Conservation (phyloP, 2,113 vertebrate genomes). For the Eidolon helvum region DNA sequence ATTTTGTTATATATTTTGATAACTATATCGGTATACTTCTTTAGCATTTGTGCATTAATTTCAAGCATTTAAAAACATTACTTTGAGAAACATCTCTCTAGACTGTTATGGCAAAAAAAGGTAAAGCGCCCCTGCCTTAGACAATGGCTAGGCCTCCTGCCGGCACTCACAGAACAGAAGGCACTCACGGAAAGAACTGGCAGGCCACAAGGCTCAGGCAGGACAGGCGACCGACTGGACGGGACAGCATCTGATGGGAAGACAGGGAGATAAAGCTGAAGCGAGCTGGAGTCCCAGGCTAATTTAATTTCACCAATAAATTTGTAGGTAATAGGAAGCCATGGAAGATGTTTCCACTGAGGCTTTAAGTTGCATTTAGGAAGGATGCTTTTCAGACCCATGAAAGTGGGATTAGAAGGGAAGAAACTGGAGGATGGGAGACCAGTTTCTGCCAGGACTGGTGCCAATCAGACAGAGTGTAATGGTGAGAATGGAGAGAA, state of each 20-base stretch:
- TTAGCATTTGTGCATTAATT: conserved; percentile 12
- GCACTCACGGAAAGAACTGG: neutral
- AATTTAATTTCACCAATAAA: neutral
- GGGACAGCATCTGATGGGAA: neutral
- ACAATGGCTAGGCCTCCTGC: neutral
- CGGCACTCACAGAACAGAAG: neutral
- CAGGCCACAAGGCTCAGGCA: no score
- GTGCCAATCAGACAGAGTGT: neutral
- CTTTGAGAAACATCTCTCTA: neutral
- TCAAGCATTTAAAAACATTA: conserved; percentile 21
- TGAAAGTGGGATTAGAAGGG: neutral
- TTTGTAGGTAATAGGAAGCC: neutral
- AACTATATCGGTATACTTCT: neutral
- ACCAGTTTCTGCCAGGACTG: neutral
- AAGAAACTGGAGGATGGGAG: neutral
- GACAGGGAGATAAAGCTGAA: neutral
- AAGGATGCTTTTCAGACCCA: neutral
- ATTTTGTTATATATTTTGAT: neutral
- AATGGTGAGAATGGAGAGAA: neutral
- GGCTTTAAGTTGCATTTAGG: neutral
- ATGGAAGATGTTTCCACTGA: neutral
- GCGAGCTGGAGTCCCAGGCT: neutral
- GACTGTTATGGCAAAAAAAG: neutral
- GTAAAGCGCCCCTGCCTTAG: neutral
- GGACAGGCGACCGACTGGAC: neutral